phyloP scores from a whole-genome alignment of 2,888 invertebrate species.

The Calameuta idolon region DNA sequence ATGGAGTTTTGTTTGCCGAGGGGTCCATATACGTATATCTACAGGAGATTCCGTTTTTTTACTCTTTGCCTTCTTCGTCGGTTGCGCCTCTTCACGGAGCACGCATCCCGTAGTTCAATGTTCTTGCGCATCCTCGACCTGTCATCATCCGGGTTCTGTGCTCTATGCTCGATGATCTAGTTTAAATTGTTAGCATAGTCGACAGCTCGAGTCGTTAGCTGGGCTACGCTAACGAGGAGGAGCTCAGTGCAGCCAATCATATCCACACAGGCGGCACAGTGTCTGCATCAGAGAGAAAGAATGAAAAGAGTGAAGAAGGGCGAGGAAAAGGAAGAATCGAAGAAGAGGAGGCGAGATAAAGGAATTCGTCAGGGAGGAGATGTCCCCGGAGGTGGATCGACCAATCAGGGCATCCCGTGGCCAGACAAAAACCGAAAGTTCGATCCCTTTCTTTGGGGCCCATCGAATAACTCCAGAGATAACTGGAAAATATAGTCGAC shows the following conservation, averaged over 20 bases:
- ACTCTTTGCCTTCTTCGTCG: too few species aligned
- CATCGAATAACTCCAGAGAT: slow-evolving; percentile 32
- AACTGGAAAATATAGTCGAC: slow-evolving; percentile 20
- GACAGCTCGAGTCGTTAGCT: too few species aligned
- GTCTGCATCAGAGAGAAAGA: slow-evolving; percentile 32
- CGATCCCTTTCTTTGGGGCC: background rate
- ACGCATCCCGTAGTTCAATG: too few species aligned
- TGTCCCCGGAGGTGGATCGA: slow-evolving; percentile 29
- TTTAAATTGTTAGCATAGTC: too few species aligned
- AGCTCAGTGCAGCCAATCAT: too few species aligned
- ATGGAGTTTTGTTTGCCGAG: background rate
- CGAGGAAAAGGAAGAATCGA: slow-evolving; percentile 24
- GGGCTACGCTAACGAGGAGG: too few species aligned
- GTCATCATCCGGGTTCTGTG: too few species aligned
- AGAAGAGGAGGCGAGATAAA: slow-evolving; percentile 34
- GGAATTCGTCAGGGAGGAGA: slow-evolving; percentile 43
- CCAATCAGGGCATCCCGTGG: background rate
- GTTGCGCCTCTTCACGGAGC: too few species aligned
- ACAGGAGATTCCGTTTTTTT: too few species aligned
- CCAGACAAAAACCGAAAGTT: slow-evolving; percentile 30
- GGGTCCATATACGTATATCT: too few species aligned
- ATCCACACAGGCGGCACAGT: slow-evolving; percentile 21
- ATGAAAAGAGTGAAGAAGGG: slow-evolving; percentile 23
- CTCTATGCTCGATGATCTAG: too few species aligned
- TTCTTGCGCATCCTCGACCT: too few species aligned